Percentiles rank a stretch among this genome's conserved stretches.
These are phyloP conservation scores for Platalea minor DNA, from an alignment of 2,797 vertebrate genomes.

Conservation along the genomic window DNA sequence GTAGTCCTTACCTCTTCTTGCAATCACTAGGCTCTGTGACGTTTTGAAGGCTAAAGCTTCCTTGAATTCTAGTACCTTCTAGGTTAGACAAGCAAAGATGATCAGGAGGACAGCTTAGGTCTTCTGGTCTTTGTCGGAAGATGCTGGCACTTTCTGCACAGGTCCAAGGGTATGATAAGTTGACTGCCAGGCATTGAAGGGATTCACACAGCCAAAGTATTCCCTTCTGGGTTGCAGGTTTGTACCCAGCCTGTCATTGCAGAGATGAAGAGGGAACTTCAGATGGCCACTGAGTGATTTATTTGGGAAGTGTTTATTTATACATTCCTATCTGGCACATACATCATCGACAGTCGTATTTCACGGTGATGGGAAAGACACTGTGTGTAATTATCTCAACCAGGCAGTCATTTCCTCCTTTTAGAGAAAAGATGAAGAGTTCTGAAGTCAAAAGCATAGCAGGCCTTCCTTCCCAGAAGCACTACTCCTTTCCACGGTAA, in stretches of 20 bases:
- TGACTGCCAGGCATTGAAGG: background rate
- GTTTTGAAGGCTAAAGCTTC: background rate
- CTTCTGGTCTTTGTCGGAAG: background rate
- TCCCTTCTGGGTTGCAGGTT: background rate
- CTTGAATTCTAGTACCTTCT: background rate
- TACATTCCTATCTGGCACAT: background rate
- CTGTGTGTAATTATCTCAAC: background rate
- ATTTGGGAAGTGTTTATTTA: constrained; percentile 21
- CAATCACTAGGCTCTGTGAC: background rate
- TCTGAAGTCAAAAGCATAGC: background rate
- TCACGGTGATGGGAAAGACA: background rate
- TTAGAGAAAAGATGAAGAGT: background rate
- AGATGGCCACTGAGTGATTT: background rate
- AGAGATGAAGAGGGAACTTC: background rate
- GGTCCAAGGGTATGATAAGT: background rate
- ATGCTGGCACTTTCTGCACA: background rate
- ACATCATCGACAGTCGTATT: background rate
- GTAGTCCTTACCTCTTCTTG: background rate
- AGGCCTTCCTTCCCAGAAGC: background rate
- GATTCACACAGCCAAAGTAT: background rate
- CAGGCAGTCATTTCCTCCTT: background rate
- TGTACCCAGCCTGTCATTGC: background rate
- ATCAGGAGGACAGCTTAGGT: background rate
- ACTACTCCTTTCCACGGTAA: background rate
- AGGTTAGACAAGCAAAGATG: background rate